Evolutionary conservation across 30 jellyfish, hydroid and myxozoan genomes (phyloP).

Genomic region (Aurelia sp.): DNA sequence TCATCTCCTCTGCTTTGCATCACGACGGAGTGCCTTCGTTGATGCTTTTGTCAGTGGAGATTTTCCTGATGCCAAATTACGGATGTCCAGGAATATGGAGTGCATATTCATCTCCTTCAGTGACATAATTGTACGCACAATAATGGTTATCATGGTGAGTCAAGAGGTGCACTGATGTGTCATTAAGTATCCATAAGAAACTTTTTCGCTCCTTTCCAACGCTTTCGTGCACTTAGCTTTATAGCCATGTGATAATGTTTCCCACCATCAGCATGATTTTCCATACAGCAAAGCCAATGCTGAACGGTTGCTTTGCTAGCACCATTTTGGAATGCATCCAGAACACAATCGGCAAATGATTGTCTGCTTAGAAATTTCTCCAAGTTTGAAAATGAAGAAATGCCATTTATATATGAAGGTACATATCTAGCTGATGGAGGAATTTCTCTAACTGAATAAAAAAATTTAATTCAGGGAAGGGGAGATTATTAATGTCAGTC

Average conservation of each 20-base stretch:
- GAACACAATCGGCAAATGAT: constrained; percentile 32
- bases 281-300: constrained; percentile 56
- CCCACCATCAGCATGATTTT: constrained; percentile 4
- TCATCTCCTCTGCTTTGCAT: background rate
- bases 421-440: too few relatives aligned
- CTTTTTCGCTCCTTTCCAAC: background rate
- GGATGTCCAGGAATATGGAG: constrained; percentile 51
- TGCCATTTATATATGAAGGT: too few relatives aligned
- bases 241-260: too few relatives aligned
- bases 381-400: too few relatives aligned
- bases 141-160: constrained; percentile 34
- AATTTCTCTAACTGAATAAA: too few relatives aligned
- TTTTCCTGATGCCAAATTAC: constrained; percentile 11
- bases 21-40: constrained; percentile 19
- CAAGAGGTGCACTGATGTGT: constrained; percentile 14
- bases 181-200: background rate
- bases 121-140: constrained; percentile 45
- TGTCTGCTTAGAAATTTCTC: constrained; percentile 40
- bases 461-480: too few relatives aligned
- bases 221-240: too few relatives aligned
- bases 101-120: constrained; percentile 8
- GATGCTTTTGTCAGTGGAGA: constrained; percentile 51
- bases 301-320: background rate
- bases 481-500: too few relatives aligned
- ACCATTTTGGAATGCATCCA: constrained; percentile 5